Evolutionary conservation across 2,888 invertebrate genomes (phyloP), one percentile per base, ranked within the genome.

Genomic region (Macropis europaea): DNA sequence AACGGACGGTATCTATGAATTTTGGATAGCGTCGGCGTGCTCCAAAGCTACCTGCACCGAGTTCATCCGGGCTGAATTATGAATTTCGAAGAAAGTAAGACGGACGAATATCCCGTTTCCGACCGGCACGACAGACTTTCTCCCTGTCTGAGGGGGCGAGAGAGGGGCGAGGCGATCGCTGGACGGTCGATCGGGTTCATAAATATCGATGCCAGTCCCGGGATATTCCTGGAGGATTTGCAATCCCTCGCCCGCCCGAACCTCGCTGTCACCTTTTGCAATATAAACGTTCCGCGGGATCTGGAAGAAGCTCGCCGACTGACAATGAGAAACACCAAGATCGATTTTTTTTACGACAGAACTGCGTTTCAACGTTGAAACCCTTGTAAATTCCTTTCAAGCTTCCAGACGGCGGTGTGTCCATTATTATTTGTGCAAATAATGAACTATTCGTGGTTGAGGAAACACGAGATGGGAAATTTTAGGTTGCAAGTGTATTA

Each of bases 171-270:
- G 9, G 24, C 3, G 15, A 5, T 7, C 15, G 26, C 2, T 5
- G 24, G 34, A 13, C 32, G 56, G 52, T 53, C 71, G 63, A 62
- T 53, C 72, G 57, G 40, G 62, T 72, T 70, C 72, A 62, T 72
- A 72, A 72, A 72, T 72, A 72, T 72, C 71, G 63, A 72, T 70
- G 71, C 15, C 56, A 72, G 48, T 57, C 30, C 57, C 30, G 42
- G 36, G 72, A 75, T 75, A 75, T 76, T 61, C 75, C 43, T 63
- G 47, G 30, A 74, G 81, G 68, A 77, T 77, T 66, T 74, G 64
- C 71, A 64, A 77, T 71, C 54, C 48, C 59, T 62, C 52, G 66
- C 43, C 47, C 45, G 26, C 28, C 19, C 47, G 54, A 66, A 50
- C 56, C 54, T 63, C 66, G 70, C n/a, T n/a, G 56, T 64, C 77